phyloP scores from a whole-genome alignment of 2,113 vertebrate genomes.

The Oreotrochilus melanogaster region DNA sequence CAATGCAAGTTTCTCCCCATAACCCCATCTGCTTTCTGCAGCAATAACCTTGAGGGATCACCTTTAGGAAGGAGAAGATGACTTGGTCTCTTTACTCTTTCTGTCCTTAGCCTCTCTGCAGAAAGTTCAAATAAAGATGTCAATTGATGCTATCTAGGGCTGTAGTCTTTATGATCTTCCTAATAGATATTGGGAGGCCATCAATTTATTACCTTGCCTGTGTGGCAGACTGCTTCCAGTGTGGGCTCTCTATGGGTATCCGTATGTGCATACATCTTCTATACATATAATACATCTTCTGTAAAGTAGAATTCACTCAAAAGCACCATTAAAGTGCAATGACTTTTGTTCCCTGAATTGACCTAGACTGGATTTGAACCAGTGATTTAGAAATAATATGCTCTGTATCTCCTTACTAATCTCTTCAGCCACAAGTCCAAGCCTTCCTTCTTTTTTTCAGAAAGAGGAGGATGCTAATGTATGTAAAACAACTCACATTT shows the following conservation, averaged over 20 bases:
- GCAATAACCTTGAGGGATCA: neutral
- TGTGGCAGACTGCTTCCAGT: neutral
- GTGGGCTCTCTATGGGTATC: neutral
- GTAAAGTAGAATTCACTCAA: neutral
- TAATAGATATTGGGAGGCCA: neutral
- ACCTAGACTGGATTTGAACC: conserved; percentile 32
- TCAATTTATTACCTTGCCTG: neutral
- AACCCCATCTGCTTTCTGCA: neutral
- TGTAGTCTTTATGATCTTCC: neutral
- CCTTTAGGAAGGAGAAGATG: neutral
- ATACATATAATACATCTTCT: neutral
- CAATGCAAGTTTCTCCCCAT: neutral
- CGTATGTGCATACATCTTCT: neutral
- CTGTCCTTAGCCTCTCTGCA: neutral
- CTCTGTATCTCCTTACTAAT: conserved; percentile 47
- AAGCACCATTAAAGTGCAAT: neutral
- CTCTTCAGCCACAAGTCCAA: conserved; percentile 20
- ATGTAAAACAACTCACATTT: neutral
- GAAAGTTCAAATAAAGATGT: neutral
- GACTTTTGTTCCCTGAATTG: conserved; percentile 18
- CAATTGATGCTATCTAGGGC: neutral
- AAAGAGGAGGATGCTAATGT: neutral
- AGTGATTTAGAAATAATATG: conserved; percentile 35
- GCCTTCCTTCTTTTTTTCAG: neutral
- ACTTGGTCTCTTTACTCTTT: neutral